Evolutionary conservation across 2,113 vertebrate genomes (phyloP), one percentile per base, ranked within the genome.

Genomic region (Anguilla japonica): DNA sequence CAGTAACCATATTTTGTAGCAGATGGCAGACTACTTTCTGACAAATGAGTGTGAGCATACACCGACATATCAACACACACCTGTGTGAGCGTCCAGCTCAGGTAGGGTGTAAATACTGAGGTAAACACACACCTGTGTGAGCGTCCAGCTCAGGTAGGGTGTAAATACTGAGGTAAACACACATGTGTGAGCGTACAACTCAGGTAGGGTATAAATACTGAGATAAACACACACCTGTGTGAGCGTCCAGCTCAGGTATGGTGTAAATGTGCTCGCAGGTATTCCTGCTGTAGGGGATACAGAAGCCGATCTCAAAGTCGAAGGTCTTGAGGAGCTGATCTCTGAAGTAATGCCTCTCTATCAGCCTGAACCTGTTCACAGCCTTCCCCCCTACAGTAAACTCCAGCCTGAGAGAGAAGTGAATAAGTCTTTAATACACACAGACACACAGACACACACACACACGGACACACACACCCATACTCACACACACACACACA

Each of bases 241-340:
- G 86, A 39, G 92, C 67, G 0, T 93, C 93, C 87, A 94, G 90
- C 78, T 93, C 90, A 7, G 93, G 94, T 41, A 95, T 84, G 78
- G 90, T 87, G 91, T 95, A 95, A 84, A 95, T 94, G 90, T 95
- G 94, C 79, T 95, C 93, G 53, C 93, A 94, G 63, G 93, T 94
- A 91, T 95, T 95, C 53, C 93, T 91, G 90, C 93, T 95, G 92
- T 94, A 79, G 3, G 94, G 93, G 85, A 94, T 95, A 88, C 94
- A 95, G 89, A 93, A 95, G 79, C 94, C 94, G 3, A 95, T 93
- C 87, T 95, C 94, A 91, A 94, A 95, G 88, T 95, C 94, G 43
- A 95, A 95, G 50, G 90, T 94, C 88, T 95, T 94, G 20, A 95
- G 91, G 18, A 93, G 90, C 22, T 88, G 88, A 79, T 94, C 89